Base-by-base conservation (phyloP, 2,113 vertebrate species). In the Sardina pilchardus region DNA sequence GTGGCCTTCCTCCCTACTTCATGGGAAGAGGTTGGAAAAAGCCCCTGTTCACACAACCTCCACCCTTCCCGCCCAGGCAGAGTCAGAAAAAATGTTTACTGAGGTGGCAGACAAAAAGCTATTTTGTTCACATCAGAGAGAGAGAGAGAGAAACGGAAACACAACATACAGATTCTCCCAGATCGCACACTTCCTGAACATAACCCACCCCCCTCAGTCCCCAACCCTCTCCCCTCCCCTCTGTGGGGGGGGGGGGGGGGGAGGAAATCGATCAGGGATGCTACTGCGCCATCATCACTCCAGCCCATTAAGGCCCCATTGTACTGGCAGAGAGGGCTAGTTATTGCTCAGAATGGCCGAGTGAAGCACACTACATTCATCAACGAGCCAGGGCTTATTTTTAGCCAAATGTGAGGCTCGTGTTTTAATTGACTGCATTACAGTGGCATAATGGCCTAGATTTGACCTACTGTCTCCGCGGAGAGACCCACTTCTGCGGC, bases 61-160 rank as follows among this genome's bases (percentile, higher is more conserved):
- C 53, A 59, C 59, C 59, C 21, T 63, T 8, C 82, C 3, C 44
- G 39, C 78, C 67, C n/a, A 59, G 85, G 85, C 82, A 50, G 36
- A 50, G 36, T 86, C 85, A 85, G 81, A 90, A 63, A 85, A 87
- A 87, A 89, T 85, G 86, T 87, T 89, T 89, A 87, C 48, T 84
- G 85, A 85, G 82, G 84, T 87, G 44, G 43, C 48, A 78, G 84
- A 90, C 89, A 92, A 88, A 88, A 87, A 80, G 82, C 81, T 43
- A 85, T 88, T 87, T 84, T 86, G 83, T 86, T 87, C 82, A 42
- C 44, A 86, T 84, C 39, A 88, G 82, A 86, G 78, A 87, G 0
- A 67, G 30, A 84, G n/a, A 34, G 19, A 82, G n/a, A 53, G 50
- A 71, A 45, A 42, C 59, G 45, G 30, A 50, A 12, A 19, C 21